A percentile compares a stretch with the other conserved stretches of the same genome.
Evolutionary conservation across 2,113 vertebrate genomes (phyloP).

Genomic region (Crotalus viridis): DNA sequence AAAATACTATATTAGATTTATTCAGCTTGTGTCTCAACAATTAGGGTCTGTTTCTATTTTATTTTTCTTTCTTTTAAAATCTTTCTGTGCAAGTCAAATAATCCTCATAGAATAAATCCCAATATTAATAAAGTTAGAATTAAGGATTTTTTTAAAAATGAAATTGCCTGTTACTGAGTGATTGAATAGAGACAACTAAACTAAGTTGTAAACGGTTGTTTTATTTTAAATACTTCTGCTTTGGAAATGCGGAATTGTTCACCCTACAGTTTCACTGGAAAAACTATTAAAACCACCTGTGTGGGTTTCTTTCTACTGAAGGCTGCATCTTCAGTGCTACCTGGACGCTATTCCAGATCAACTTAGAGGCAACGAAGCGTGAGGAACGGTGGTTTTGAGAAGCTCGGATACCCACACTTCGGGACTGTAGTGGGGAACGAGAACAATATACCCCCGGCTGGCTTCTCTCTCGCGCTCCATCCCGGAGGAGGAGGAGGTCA

Average conservation of each 20-base stretch:
- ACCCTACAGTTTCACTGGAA: constrained; percentile 62
- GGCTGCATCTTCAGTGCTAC: constrained; percentile 44
- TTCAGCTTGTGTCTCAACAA: not conserved
- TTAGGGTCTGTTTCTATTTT: not conserved
- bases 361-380: not conserved
- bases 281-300: constrained; percentile 65
- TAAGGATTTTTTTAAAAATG: not conserved
- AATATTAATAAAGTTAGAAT: not conserved
- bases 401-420: not conserved
- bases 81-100: not conserved
- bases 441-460: not conserved
- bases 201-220: constrained; percentile 52
- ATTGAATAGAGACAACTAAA: constrained; percentile 58
- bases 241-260: constrained; percentile 57
- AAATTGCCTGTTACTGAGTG: constrained; percentile 32
- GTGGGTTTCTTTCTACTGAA: constrained; percentile 5
- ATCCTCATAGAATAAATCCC: not conserved
- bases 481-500: not conserved
- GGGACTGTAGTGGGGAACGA: not conserved
- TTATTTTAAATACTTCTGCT: constrained; percentile 50
- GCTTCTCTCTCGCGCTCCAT: not conserved
- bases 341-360: constrained; percentile 44
- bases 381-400: not conserved
- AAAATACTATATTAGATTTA: not conserved
- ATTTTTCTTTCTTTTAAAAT: not conserved